Percentiles rank a stretch among this genome's conserved stretches.
Conservation (phyloP, 2,888 invertebrate species). For the Tortricodes alternella region DNA sequence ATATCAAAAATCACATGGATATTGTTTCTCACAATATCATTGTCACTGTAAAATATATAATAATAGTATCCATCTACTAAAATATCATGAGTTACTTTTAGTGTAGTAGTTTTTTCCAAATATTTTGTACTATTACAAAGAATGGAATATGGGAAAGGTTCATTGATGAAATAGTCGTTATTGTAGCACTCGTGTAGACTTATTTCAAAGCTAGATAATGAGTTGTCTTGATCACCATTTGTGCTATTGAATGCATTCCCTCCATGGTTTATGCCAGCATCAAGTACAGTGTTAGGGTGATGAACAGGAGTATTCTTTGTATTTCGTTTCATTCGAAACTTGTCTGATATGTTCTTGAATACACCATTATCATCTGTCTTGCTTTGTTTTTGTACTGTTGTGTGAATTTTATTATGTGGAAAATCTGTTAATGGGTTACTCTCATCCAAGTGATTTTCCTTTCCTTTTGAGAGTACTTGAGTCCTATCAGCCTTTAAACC, state of each 20-base stretch:
- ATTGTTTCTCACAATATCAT: constrained; percentile 90
- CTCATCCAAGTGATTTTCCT: constrained; percentile 30
- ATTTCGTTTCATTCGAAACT: constrained; percentile 54
- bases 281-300: constrained; percentile 82
- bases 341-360: constrained; percentile 31
- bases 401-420: constrained; percentile 16
- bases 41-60: constrained; percentile 94
- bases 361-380: neutral
- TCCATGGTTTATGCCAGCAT: constrained; percentile 89
- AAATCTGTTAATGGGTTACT: constrained; percentile 23
- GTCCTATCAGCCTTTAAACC: neutral
- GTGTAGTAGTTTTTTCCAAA: constrained; percentile 85
- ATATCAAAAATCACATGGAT: constrained; percentile 93
- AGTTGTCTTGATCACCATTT: constrained; percentile 81
- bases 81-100: constrained; percentile 87
- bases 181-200: constrained; percentile 89
- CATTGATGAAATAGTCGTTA: constrained; percentile 88
- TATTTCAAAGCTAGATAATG: constrained; percentile 92
- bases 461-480: constrained; percentile 18
- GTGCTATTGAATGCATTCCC: constrained; percentile 86
- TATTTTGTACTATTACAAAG: constrained; percentile 87
- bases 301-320: constrained; percentile 57
- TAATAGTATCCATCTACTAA: constrained; percentile 92
- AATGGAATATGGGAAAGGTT: constrained; percentile 87
- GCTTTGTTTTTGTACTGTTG: constrained; percentile 1